Evolutionary conservation across 2,797 vertebrate genomes (phyloP), one percentile per base, ranked within the genome.

Genomic region (Lacerta agilis): DNA sequence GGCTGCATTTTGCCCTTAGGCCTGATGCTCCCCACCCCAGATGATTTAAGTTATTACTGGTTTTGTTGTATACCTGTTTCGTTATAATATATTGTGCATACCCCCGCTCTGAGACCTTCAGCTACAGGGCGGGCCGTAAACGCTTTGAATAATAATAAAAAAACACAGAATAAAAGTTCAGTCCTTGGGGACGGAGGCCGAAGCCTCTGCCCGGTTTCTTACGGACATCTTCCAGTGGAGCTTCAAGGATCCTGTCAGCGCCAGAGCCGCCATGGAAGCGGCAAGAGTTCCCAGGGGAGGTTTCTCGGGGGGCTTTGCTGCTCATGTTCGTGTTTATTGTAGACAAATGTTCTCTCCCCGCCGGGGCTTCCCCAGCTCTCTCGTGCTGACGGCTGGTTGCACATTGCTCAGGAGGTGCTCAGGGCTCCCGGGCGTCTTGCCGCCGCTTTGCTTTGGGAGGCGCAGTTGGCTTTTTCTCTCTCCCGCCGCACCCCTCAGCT

Each of bases 271-370:
- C 41, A 49, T 13, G 49, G 76, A 61, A 43, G 43, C 33, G 82
- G 49, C 43, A 55, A 55, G 36, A 79, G 36, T 88, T 79, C n/a
- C 69, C n/a, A 69, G 87, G 75, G 77, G 82, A 85, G 55, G 29
- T n/a, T 85, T 71, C 79, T 85, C 81, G 86, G 86, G 86, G 86
- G 86, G 67, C 69, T 81, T 88, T 75, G 23, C 4, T 75, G 23
- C 4, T 38, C 41, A 18, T 80, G 78, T 81, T 66, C 41, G 25
- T 75, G 64, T 55, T 89, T 27, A 88, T 49, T 83, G 77, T 55
- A 80, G 83, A 88, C 58, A 85, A 83, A 83, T 72, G 49, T 84
- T 79, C 38, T 79, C 38, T 72, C 82, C 87, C 71, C 7, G 11
- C 43, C 2, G 8, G 69, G 17, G 25, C 18, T 75, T 80, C 25